These are phyloP conservation scores for Myrmecobius fasciatus DNA, from an alignment of 2,113 vertebrate genomes.

Conservation along the genomic window DNA sequence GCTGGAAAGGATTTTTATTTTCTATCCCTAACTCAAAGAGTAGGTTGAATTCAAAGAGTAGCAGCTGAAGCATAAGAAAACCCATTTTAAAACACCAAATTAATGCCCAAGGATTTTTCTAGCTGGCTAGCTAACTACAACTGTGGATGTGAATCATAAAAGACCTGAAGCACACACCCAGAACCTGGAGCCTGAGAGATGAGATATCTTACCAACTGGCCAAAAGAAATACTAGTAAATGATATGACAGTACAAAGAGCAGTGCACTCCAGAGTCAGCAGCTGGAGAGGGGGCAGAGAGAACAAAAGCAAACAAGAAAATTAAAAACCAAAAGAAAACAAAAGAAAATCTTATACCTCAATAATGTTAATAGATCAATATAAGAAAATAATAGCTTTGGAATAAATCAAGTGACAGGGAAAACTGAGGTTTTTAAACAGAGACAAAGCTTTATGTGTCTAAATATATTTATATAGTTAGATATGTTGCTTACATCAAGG, in stretches of 20 bases:
- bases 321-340: too few species aligned
- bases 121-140: neutral
- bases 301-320: neutral
- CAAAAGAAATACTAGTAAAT: neutral
- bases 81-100: neutral
- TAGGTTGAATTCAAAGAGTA: neutral
- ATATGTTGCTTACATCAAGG: too few species aligned
- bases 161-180: neutral
- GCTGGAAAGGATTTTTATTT: neutral
- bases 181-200: neutral
- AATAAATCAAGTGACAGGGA: too few species aligned
- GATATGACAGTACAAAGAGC: neutral
- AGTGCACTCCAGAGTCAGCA: neutral
- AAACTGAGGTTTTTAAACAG: too few species aligned
- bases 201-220: neutral
- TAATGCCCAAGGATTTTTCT: neutral
- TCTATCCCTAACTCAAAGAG: neutral
- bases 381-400: neutral
- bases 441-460: too few species aligned
- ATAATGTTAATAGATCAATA: neutral
- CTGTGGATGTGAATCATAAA: neutral
- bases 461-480: too few species aligned
- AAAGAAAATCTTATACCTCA: neutral
- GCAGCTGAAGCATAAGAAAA: neutral
- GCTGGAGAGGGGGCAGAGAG: neutral